Base-by-base conservation (phyloP, 1,140 invertebrate genomes). In the Tetramorium parvispinum region DNA sequence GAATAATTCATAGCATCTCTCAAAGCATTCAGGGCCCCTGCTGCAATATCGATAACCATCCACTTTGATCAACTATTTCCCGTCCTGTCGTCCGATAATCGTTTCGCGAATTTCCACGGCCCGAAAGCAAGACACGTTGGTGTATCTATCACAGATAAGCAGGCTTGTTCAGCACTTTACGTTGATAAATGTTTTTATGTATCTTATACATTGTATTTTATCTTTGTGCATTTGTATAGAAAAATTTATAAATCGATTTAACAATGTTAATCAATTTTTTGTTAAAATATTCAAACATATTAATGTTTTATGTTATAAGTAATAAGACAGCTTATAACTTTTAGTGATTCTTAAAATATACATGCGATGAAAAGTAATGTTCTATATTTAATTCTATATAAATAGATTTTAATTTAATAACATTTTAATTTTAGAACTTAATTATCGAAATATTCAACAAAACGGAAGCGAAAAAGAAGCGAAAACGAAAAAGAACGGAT, bases 1-100 rank as follows among this genome's bases (percentile, higher is more conserved):
- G 87, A 89, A 89, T 89, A 88, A 89, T 89, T 89, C 73, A 89
- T 88, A 16, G 6, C 32, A 46, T 53, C 68, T 87, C 57, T 75
- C 73, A 49, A 85, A 75, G 77, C 71, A 49, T 13, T 24, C 43
- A 68, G 65, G 78, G 21, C 27, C 49, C 49, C 46, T 6, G 46
- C 57, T 53, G 65, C 75, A 63, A 87, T 85, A 85, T 81, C 75
- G 81, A 89, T 86, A 86, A 88, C 83, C 70, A 71, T 85, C 55
- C 59, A 65, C 78, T 71, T 86, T 85, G 53, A 24, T 37, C 70
- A 66, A 79, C 49, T 53, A 57, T 68, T 61, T 85, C 49, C 73
- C 49, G 55, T 57, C 18, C 55, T 37, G 53, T 40, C 78, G n/a
- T 27, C 57, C 73, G 49, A 51, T 71, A 79, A 88, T 85, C 57